Evolutionary conservation across 64 coral and sea anemone genomes (phyloP).

Genomic region (Acropora yongei): DNA sequence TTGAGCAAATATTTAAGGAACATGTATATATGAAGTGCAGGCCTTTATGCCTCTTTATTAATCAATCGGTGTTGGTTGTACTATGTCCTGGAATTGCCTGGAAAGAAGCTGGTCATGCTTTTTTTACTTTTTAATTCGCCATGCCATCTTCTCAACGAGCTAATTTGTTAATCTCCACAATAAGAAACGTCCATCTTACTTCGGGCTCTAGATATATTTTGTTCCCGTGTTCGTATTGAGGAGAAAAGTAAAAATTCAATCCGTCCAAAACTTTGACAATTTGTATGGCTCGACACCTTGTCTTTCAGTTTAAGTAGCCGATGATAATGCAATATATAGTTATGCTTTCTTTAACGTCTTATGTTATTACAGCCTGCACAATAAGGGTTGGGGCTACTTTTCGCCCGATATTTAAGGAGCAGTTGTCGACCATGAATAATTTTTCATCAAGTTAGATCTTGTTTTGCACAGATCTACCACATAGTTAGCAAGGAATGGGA

Average conservation of each 20-base stretch:
- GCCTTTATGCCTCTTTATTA: background rate
- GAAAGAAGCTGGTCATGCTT: background rate
- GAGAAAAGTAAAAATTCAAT: background rate
- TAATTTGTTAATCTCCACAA: background rate
- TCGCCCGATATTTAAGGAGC: background rate
- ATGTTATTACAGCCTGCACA: background rate
- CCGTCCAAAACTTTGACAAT: background rate
- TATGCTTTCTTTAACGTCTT: background rate
- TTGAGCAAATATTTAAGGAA: background rate
- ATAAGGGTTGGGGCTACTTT: background rate
- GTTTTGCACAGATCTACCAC: too few relatives aligned
- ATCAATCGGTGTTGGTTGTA: background rate
- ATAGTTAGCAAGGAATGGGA: too few relatives aligned
- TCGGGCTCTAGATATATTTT: background rate
- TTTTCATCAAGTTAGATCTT: background rate
- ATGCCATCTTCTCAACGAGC: background rate
- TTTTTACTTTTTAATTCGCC: background rate
- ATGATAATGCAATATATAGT: conserved; percentile 27
- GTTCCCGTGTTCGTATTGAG: background rate
- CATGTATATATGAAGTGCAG: background rate
- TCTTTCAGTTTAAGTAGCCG: background rate
- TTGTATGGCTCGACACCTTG: conserved; percentile 5
- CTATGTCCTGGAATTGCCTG: background rate
- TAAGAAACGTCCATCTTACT: too few relatives aligned
- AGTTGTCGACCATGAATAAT: background rate